Base-by-base conservation (phyloP, 2,888 invertebrate species). In the Lycia hirtaria region DNA sequence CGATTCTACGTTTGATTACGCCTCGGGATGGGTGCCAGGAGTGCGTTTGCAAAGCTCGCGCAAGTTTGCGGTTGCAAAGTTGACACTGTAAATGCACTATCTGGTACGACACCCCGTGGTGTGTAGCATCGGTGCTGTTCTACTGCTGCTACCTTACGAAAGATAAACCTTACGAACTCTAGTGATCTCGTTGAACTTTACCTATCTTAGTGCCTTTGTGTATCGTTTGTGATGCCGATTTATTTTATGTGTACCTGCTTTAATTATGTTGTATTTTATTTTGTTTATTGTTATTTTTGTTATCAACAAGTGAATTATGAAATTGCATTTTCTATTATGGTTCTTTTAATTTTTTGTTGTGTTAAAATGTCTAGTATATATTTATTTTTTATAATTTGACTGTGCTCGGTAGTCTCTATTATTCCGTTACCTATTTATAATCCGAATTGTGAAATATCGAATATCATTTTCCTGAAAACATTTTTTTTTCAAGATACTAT, bases 11-110 rank as follows among this genome's bases (percentile, higher is more conserved):
- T 80, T 76, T 68, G 72, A 70, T 77, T 90, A 78, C 91, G 94
- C 94, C 93, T 93, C 95, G 96, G 97, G 95, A 96, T 96, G 94
- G 97, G 97, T 98, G 96, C 97, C 98, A 98, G 98, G 96, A 95
- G 97, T 97, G 98, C 97, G 97, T 98, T 97, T 98, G 97, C 98
- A 98, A 93, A 93, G 92, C 91, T 87, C 91, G 82, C 81, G 79
- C 88, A 83, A 84, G 78, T 87, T 92, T 88, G 88, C 88, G 82
- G 85, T 86, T 77, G 89, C 91, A 90, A 88, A 87, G 81, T 87
- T 91, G 88, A 94, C 93, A 93, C 95, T 98, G 98, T 98, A 98
- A 98, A 98, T 98, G 98, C 98, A 98, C 98, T 97, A 98, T 98
- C 98, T 98, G 98, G 98, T 98, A 98, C 98, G 97, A 97, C 97